Evolutionary conservation across 2,888 invertebrate species (phyloP).

Genomic region (Melanchra persicariae): DNA sequence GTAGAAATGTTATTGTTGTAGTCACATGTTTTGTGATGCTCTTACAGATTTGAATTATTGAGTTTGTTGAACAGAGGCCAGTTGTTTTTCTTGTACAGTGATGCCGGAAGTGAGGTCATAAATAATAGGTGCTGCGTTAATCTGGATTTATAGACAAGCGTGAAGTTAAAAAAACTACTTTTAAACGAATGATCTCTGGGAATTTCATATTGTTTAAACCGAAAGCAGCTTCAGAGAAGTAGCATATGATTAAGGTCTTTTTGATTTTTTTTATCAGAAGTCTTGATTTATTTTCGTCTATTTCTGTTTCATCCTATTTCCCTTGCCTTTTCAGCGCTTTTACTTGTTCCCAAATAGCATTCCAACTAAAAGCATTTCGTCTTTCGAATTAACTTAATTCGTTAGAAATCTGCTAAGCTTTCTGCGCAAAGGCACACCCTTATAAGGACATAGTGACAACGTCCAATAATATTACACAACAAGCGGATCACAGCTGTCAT

Average conservation of each 20-base stretch:
- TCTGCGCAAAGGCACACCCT: slow-evolving; percentile 3
- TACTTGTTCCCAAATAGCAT: not conserved
- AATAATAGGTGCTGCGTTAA: slow-evolving; percentile 36
- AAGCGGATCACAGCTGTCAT: slow-evolving; percentile 58
- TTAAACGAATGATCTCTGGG: slow-evolving; percentile 10
- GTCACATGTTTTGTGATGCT: slow-evolving; percentile 55
- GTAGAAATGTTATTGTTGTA: slow-evolving; percentile 29
- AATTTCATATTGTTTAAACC: not conserved
- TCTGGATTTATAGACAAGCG: slow-evolving; percentile 28
- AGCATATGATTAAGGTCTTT: not conserved
- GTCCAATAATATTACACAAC: slow-evolving; percentile 44
- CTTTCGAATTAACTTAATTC: too few relatives aligned
- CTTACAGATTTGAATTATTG: slow-evolving; percentile 59
- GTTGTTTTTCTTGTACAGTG: slow-evolving; percentile 28
- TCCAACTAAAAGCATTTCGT: not conserved
- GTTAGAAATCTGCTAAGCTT: slow-evolving; percentile 5
- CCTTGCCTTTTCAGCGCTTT: too few relatives aligned
- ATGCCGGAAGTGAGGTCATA: slow-evolving; percentile 36
- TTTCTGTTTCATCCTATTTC: not conserved
- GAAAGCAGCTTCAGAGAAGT: not conserved
- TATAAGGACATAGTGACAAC: slow-evolving; percentile 11
- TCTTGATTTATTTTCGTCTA: not conserved
- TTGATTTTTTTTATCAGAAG: not conserved
- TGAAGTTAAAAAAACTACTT: slow-evolving; percentile 23
- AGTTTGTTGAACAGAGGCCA: slow-evolving; percentile 48